Percentiles rank a stretch among this genome's conserved stretches.
These are phyloP conservation scores for Linepithema humile DNA, from an alignment of 1,140 invertebrate genomes.

Conservation along the genomic window DNA sequence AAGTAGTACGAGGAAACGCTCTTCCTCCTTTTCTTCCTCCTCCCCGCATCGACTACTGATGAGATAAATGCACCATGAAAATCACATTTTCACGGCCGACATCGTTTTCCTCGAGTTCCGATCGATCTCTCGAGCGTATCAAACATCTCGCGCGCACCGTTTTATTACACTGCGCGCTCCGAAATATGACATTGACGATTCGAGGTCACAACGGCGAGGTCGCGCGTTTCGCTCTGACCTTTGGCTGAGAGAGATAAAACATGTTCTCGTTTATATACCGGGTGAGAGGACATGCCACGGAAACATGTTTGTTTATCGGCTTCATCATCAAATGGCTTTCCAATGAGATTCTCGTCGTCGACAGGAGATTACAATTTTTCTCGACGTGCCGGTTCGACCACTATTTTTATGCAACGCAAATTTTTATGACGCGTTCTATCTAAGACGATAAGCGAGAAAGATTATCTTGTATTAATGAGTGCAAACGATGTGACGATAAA, in stretches of 20 bases:
- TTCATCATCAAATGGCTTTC: slow-evolving; percentile 7
- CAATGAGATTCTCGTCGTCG: neutral
- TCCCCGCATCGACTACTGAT: neutral
- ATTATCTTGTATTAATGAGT: neutral
- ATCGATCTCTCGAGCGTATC: slow-evolving; percentile 33
- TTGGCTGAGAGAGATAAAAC: neutral
- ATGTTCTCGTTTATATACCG: neutral
- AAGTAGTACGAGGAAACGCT: slow-evolving; percentile 26
- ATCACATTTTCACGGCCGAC: slow-evolving; percentile 39
- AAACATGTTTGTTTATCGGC: neutral
- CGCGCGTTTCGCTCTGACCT: neutral
- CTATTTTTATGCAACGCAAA: neutral
- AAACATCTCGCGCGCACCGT: slow-evolving; percentile 18
- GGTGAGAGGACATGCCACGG: neutral
- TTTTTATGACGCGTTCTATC: neutral
- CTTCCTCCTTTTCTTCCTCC: neutral
- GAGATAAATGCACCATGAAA: slow-evolving; percentile 33
- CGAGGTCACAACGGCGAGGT: slow-evolving; percentile 7
- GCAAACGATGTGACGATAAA: neutral
- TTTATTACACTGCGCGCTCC: neutral
- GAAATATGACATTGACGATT: neutral
- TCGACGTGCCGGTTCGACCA: neutral
- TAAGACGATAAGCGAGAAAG: neutral
- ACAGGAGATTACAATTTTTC: neutral
- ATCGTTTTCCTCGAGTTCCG: slow-evolving; percentile 10